Base-by-base conservation (phyloP, 2,888 invertebrate species). In the Netelia fuscicornis region DNA sequence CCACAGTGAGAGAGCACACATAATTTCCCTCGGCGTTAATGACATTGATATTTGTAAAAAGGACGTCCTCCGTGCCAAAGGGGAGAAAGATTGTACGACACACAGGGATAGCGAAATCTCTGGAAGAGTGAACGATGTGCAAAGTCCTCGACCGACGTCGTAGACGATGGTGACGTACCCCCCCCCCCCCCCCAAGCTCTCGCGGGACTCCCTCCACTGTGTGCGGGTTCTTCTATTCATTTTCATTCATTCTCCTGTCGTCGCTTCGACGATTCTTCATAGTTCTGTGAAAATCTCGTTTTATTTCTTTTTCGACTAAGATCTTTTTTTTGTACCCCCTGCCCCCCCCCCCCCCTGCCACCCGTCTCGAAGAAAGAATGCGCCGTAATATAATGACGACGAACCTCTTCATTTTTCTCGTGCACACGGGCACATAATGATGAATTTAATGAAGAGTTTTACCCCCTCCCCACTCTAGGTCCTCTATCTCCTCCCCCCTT, bases 171-270 rank as follows among this genome's bases (percentile, higher is more conserved):
- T 8, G 37, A 56, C 20, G 37, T 17, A 17, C 17, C 5, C 37
- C 20, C 20, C 20, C 20, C 20, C 54, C 52, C 71, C 71, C 52
- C 70, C 23, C 10, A 75, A 88, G 87, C 88, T 89, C 88, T 89
- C 89, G 88, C 86, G 85, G 82, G 87, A 86, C 81, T 87, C 84
- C 87, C 83, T 83, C 78, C 78, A 83, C 86, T 88, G 72, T 84
- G 83, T 86, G 20, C 20, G 86, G 80, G 30, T 67, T 65, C 60
- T 80, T 74, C 70, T 25, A 80, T 83, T 78, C 79, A 56, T 82
- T 86, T 79, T 82, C 72, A 82, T 71, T 71, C 65, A n/a, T 71
- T 65, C 54, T 60, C 58, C 74, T 67, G 77, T 72, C 67, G 79
- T 74, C 54, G 80, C 80, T 83, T 67, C 83, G 67, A 80, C 79